Conservation (phyloP, 2,888 invertebrate genomes). For the Lochmaea crataegi region DNA sequence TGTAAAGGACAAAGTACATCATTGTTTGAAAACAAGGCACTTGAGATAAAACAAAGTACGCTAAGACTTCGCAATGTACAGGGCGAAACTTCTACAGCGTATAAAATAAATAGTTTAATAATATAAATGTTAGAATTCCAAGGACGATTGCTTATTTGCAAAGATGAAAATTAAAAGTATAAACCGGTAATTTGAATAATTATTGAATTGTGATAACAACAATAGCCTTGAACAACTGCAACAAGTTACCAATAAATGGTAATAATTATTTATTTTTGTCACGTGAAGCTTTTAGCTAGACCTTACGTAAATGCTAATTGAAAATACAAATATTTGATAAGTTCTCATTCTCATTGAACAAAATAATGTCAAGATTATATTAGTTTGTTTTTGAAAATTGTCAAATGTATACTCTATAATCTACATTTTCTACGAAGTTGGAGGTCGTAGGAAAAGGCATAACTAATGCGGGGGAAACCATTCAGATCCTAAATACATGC, state of each 20-base stretch:
- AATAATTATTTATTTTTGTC: neutral
- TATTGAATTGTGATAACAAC: neutral
- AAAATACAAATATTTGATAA: neutral
- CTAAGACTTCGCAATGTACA: slow-evolving; percentile 3
- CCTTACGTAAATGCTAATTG: neutral
- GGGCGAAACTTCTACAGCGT: neutral
- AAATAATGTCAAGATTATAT: slow-evolving; percentile 7
- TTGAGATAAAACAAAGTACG: slow-evolving; percentile 3
- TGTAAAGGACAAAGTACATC: slow-evolving; percentile 13
- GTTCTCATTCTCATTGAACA: neutral
- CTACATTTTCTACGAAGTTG: too few relatives aligned
- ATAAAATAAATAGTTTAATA: too few relatives aligned
- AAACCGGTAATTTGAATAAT: neutral
- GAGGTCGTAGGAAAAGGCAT: too few relatives aligned
- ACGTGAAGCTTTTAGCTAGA: neutral
- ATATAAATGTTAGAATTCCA: too few relatives aligned
- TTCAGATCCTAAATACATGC: too few relatives aligned
- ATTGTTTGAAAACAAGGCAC: slow-evolving; percentile 4
- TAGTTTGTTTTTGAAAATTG: neutral
- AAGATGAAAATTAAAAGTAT: neutral
- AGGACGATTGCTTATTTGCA: neutral
- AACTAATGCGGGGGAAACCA: too few relatives aligned
- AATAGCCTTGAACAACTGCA: neutral
- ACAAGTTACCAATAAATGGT: neutral
- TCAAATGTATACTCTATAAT: too few relatives aligned